phyloP scores from a whole-genome alignment of 2,113 vertebrate species.

The Alaudala cheleensis region DNA sequence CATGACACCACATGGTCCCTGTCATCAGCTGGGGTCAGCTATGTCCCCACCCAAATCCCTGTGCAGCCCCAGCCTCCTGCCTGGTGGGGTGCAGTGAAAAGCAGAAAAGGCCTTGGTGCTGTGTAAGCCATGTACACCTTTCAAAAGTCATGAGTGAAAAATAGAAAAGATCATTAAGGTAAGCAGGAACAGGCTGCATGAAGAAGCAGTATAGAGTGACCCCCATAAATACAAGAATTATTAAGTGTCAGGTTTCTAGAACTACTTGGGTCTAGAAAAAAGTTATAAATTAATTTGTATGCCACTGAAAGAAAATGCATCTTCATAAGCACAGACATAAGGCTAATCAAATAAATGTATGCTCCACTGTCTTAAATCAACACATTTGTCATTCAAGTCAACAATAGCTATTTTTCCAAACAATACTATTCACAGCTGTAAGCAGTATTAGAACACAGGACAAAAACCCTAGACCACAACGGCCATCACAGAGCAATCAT shows the following conservation, averaged over 20 bases:
- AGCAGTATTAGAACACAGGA: not conserved
- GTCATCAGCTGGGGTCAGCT: not conserved
- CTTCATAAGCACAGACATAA: not conserved
- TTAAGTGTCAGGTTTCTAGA: not conserved
- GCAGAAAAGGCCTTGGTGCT: not conserved
- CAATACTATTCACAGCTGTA: not conserved
- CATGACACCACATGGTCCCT: fast-evolving
- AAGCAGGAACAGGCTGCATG: not conserved
- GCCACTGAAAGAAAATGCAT: not conserved
- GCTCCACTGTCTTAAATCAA: not conserved
- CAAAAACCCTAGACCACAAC: not conserved
- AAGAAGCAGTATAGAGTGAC: not conserved
- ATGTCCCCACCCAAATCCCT: not conserved
- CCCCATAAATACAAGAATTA: not conserved
- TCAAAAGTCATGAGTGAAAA: not conserved
- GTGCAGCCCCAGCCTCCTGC: not conserved
- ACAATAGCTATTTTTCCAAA: not conserved
- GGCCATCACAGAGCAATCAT: not conserved
- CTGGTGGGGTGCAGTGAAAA: not conserved
- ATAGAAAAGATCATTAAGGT: not conserved
- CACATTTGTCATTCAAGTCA: not conserved
- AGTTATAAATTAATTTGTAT: not conserved
- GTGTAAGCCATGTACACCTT: fast-evolving
- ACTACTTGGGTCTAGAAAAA: not conserved
- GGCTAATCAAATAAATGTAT: not conserved